A percentile compares a stretch with the other conserved stretches of the same genome.
Evolutionary conservation across 2,113 vertebrate genomes (phyloP).

Genomic region (Platanista minor): DNA sequence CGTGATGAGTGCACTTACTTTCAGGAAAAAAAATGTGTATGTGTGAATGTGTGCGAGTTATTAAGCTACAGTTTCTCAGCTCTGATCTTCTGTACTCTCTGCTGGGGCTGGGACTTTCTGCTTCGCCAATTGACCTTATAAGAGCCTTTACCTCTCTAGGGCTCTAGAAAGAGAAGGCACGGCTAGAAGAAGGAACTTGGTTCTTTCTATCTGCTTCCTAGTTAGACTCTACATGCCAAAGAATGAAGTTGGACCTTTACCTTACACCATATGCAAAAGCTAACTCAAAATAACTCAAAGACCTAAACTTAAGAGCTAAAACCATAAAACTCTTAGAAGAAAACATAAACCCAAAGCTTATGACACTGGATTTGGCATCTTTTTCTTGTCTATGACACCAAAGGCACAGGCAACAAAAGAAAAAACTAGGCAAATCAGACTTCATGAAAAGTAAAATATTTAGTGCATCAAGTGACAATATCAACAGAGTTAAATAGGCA

Average conservation of each 20-base stretch:
- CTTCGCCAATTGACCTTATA: neutral
- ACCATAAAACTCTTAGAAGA: neutral
- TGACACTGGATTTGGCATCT: neutral
- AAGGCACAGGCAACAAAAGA: neutral
- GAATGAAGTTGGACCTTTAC: neutral
- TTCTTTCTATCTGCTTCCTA: neutral
- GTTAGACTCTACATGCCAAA: neutral
- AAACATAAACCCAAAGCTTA: neutral
- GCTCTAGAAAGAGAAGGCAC: neutral
- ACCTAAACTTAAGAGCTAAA: neutral
- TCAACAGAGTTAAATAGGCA: neutral
- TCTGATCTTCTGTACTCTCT: neutral
- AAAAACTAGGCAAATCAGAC: neutral
- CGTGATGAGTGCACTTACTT: neutral
- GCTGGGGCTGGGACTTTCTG: neutral
- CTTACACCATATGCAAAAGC: neutral
- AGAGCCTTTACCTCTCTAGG: neutral
- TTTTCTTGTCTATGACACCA: neutral
- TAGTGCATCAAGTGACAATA: neutral
- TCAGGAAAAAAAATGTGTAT: neutral
- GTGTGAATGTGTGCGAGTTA: neutral
- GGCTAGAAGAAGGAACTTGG: neutral
- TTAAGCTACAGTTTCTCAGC: neutral
- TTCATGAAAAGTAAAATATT: neutral
- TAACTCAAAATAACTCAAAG: neutral